Evolutionary conservation across 2,113 vertebrate species (phyloP), one percentile per base, ranked within the genome.

Genomic region (Pitta sordida): DNA sequence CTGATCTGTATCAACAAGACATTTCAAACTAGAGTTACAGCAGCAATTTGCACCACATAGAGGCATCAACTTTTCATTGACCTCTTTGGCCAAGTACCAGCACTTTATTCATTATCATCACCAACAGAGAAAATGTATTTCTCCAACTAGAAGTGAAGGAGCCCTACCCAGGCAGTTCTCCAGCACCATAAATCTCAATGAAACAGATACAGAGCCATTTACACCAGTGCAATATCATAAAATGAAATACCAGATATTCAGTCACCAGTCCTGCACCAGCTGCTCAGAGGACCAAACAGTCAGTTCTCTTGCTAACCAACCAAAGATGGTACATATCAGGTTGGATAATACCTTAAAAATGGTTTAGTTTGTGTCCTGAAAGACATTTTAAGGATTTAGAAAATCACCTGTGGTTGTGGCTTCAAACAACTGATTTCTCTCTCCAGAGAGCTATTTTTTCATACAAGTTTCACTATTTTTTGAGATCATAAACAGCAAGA

Each of bases 401-500:
- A 91, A 86, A 81, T 59, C 29, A 63, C 44, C 43, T 74, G 26
- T 29, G 15, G 52, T 22, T 70, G 12, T 30, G 5, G 88, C 15
- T 74, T 69, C 36, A 30, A 82, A 56, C 56, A 93, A 48, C 81
- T 48, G 30, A 94, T 90, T 89, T 88, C 76, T 70, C 14, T 81
- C 43, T 76, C 86, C 48, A 68, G 55, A 93, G 74, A 91, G 48
- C 41, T 60, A 11, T 15, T 73, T 76, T 68, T 92, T 62, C 55
- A 22, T 15, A 43, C 5, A 58, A 80, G 46, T 49, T 83, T 60
- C 92, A 92, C 79, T 21, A 68, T 41, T 77, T 73, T 24, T 23
- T 29, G 63, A 91, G 39, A 96, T 86, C 91, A 83, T 79, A 88
- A 84, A 9, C 59, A 79, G n/a, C 51, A 46, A 83, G 36, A 87